phyloP scores from a whole-genome alignment of 2,888 invertebrate genomes.

The Leptopterna dolabrata region DNA sequence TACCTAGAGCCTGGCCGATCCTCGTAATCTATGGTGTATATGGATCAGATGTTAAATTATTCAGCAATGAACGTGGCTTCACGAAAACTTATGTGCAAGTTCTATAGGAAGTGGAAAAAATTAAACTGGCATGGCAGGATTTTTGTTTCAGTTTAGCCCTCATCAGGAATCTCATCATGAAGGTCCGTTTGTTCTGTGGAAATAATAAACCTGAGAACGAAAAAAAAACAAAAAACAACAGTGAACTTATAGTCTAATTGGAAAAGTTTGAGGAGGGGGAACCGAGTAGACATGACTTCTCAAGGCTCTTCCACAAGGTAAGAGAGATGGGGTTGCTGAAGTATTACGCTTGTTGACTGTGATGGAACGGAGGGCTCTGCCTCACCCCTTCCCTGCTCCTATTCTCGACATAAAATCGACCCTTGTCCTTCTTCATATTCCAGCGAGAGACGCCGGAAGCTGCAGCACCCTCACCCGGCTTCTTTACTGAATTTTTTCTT shows the following conservation, averaged over 20 bases:
- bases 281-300: not conserved
- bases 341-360: not conserved
- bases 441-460: slow-evolving; percentile 7
- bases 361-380: not conserved
- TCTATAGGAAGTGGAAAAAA: no score
- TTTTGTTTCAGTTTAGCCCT: not conserved
- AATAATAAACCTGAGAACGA: not conserved
- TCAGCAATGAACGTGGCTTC: no score
- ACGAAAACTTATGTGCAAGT: no score
- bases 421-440: slow-evolving; percentile 3
- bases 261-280: not conserved
- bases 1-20: no score
- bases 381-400: not conserved
- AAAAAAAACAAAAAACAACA: no score
- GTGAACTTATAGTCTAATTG: not conserved
- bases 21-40: no score
- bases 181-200: not conserved
- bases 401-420: not conserved
- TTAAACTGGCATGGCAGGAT: no score
- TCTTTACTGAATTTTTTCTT: not conserved
- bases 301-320: not conserved
- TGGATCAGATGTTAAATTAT: no score
- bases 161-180: not conserved
- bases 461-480: not conserved
- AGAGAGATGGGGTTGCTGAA: slow-evolving; percentile 7